Base-by-base conservation (phyloP, 2,888 invertebrate genomes). In the Drosophila prostipennis region DNA sequence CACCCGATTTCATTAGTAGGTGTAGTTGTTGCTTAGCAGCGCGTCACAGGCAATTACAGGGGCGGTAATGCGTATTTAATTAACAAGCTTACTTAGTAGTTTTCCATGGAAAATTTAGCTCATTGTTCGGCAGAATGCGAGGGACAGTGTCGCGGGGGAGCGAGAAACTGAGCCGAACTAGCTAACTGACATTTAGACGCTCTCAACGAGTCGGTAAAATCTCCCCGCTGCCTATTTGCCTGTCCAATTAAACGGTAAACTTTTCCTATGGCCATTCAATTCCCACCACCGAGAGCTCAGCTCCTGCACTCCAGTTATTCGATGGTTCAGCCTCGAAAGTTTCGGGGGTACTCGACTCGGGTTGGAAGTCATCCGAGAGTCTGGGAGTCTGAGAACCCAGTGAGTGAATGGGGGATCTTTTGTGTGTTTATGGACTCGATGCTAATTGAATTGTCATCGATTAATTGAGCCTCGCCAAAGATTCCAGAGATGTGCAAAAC, bases 51-150 rank as follows among this genome's bases (percentile, higher is more conserved):
- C 88, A 88, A 88, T 82, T 86, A 82, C 73, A 77, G 80, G 76
- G 76, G 83, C 83, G 83, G 87, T 74, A 82, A 82, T 82, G 88
- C 87, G 82, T 86, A 88, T 86, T 88, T 82, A 88, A 88, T 82
- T 82, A 86, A 88, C 86, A 82, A 82, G 82, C 86, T 82, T 82
- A 77, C 72, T 86, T 82, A 73, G 88, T 77, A 86, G 82, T 82
- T 82, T 82, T 58, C 75, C 80, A 82, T 86, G 72, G 76, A 75
- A 85, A 82, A 87, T 82, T 72, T 72, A 72, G 72, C 68, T 77
- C 72, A 82, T 77, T 85, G 74, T 79, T 81, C 37, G 69, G 46
- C 49, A 34, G 69, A 51, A 52, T 32, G 56, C 58, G 63, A 56
- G 49, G 57, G 49, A 79, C 80, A 34, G 70, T 23, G 42, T 32